Percentiles rank a stretch among this genome's conserved stretches.
Evolutionary conservation across 1,140 invertebrate genomes (phyloP).

Genomic region (Halictus rubicundus): DNA sequence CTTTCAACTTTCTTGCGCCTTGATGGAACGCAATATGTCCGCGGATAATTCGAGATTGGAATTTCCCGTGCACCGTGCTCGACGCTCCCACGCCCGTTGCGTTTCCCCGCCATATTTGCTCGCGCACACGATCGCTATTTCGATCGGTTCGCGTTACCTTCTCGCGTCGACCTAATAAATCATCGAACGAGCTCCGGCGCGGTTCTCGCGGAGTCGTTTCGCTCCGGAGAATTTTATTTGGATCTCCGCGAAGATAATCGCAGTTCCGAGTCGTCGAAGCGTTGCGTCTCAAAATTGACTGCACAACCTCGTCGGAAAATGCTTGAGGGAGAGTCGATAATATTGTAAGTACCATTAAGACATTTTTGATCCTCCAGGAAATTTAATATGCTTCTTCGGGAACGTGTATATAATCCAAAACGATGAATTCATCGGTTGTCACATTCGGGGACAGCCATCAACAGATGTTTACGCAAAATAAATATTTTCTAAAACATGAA

Average conservation of each 20-base stretch:
- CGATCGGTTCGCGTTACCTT: background rate
- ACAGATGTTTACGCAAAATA: no score
- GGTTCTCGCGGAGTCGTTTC: background rate
- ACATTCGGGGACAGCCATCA: no score
- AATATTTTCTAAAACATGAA: no score
- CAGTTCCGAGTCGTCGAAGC: no score
- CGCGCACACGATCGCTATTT: background rate
- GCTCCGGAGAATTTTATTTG: background rate
- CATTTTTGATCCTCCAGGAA: background rate
- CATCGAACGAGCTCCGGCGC: background rate
- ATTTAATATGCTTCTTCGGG: no score
- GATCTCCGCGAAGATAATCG: no score
- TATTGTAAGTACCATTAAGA: no score
- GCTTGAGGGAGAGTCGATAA: no score
- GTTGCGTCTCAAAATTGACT: no score
- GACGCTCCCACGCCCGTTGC: background rate
- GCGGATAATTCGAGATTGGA: slow-evolving; percentile 28
- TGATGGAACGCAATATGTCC: slow-evolving; percentile 21
- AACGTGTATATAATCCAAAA: no score
- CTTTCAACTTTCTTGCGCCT: background rate
- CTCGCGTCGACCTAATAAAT: slow-evolving; percentile 1
- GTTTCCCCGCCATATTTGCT: slow-evolving; percentile 7
- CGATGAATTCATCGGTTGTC: no score
- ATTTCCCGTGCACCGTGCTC: background rate
- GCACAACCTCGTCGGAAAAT: no score